A percentile compares a stretch with the other conserved stretches of the same genome.
These are phyloP conservation scores for Cryptus viduatorius DNA, from an alignment of 2,888 invertebrate genomes.

Conservation along the genomic window DNA sequence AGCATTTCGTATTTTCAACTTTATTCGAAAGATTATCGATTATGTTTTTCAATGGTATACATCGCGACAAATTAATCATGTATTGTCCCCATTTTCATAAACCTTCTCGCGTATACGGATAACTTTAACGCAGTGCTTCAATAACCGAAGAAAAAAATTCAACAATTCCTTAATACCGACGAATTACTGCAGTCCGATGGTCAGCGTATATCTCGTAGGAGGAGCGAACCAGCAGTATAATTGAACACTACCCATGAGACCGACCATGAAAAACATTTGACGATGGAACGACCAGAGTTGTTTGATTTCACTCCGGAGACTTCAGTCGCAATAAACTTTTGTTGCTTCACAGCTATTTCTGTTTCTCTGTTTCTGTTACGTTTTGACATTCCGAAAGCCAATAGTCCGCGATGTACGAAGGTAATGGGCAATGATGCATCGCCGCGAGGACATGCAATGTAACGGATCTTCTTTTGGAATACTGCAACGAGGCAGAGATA, in stretches of 20 bases:
- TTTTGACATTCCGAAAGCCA: slow-evolving; percentile 69
- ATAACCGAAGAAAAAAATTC: too few species aligned
- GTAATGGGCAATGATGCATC: slow-evolving; percentile 83
- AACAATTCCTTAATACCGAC: too few species aligned
- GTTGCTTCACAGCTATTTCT: slow-evolving; percentile 71
- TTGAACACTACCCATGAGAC: slow-evolving; percentile 10
- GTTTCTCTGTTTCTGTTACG: slow-evolving; percentile 3
- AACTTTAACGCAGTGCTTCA: too few species aligned
- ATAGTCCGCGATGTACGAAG: slow-evolving; percentile 77
- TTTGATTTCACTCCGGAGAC: slow-evolving; percentile 29
- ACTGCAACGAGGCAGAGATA: slow-evolving; percentile 10
- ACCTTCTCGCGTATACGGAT: too few species aligned
- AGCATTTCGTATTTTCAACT: slow-evolving; percentile 30
- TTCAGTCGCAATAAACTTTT: slow-evolving; percentile 79
- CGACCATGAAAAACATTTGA: slow-evolving; percentile 10
- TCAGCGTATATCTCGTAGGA: background rate
- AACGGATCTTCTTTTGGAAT: slow-evolving; percentile 69
- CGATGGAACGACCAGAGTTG: background rate
- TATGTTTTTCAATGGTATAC: too few species aligned
- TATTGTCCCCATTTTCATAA: too few species aligned
- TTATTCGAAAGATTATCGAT: too few species aligned
- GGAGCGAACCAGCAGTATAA: background rate
- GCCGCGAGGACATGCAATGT: slow-evolving; percentile 76
- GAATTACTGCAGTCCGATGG: background rate
- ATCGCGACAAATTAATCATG: too few species aligned